These are phyloP conservation scores for Rhynchonycteris naso DNA, from an alignment of 2,797 vertebrate species.

Conservation along the genomic window DNA sequence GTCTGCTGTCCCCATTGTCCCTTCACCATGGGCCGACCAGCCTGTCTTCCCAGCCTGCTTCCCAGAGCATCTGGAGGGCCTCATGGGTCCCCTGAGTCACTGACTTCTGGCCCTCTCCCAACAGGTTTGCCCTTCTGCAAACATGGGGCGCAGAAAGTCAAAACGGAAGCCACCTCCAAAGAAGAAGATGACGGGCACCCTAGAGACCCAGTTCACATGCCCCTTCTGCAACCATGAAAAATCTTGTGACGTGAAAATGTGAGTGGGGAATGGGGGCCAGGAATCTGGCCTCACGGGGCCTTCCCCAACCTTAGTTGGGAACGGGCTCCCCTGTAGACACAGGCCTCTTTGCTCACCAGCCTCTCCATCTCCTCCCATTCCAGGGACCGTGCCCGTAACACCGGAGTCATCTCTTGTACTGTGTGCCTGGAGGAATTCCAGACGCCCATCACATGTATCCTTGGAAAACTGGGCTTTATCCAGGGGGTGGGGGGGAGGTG, in stretches of 20 bases:
- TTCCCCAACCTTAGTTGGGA: not conserved
- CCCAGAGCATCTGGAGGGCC: not conserved
- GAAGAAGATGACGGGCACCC: conserved; percentile 94
- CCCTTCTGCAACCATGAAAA: conserved; percentile 98
- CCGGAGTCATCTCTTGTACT: conserved; percentile 96
- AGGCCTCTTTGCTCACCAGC: not conserved
- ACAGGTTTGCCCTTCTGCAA: conserved; percentile 6
- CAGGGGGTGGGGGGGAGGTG: not conserved
- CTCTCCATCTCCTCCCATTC: not conserved
- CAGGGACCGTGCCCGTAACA: conserved; percentile 95
- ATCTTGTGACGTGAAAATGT: conserved; percentile 97
- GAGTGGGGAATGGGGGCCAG: conserved; percentile 62
- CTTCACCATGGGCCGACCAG: not conserved
- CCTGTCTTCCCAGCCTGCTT: not conserved
- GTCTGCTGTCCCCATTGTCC: not conserved
- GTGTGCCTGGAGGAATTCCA: conserved; percentile 97
- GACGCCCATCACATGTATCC: conserved; percentile 98
- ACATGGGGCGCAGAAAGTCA: conserved; percentile 95
- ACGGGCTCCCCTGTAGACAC: not conserved
- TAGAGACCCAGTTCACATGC: conserved; percentile 96
- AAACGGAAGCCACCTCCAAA: conserved; percentile 96
- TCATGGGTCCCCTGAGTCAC: not conserved
- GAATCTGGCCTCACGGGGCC: not conserved
- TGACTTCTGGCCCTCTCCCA: not conserved
- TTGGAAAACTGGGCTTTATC: conserved; percentile 76